phyloP scores from a whole-genome alignment of 2,113 vertebrate species.

The Silurus meridionalis region DNA sequence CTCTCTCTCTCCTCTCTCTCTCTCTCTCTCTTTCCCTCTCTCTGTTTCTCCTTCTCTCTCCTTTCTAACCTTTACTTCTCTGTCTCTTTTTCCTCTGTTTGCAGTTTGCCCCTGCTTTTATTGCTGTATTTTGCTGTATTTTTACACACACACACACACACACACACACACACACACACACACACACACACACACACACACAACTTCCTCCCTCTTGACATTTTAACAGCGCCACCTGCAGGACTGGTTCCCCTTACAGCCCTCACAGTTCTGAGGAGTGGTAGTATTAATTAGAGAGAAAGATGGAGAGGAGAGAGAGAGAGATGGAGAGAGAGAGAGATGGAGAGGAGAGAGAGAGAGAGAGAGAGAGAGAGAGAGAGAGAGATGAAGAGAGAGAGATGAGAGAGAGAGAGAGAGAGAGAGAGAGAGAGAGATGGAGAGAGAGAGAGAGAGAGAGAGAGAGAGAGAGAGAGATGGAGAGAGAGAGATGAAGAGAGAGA shows the following conservation, averaged over 20 bases:
- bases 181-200: background rate
- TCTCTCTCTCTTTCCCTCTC: background rate
- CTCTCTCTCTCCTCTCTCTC: background rate
- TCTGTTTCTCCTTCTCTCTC: background rate
- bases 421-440: background rate
- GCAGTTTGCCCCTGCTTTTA: background rate
- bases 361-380: background rate
- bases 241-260: background rate
- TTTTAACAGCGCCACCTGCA: background rate
- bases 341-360: conserved; percentile 5
- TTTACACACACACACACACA: background rate
- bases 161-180: background rate
- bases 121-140: background rate
- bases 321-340: background rate
- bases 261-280: too few species aligned
- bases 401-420: conserved; percentile 12
- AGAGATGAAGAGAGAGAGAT: background rate
- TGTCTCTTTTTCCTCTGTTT: background rate
- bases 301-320: background rate
- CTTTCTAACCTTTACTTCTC: too few species aligned
- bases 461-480: too few species aligned
- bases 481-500: background rate
- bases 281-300: too few species aligned
- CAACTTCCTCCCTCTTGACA: background rate
- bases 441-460: background rate